Evolutionary conservation across 1,140 invertebrate species (phyloP).

Genomic region (Ceratosolen solmsi): DNA sequence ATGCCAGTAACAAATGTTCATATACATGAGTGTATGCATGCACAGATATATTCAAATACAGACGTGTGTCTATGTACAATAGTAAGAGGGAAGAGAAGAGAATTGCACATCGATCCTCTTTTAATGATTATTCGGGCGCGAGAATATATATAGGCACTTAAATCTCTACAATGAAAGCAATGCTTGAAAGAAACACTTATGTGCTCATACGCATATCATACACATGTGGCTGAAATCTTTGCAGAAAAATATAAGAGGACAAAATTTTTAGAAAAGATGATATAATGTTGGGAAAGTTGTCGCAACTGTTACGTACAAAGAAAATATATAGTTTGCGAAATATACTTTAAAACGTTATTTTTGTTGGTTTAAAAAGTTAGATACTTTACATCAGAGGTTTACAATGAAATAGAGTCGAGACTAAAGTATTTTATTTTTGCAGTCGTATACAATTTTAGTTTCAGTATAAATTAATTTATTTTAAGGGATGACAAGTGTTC

Average conservation of each 20-base stretch:
- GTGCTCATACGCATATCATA: not conserved
- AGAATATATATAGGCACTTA: conserved; percentile 23
- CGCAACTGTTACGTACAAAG: not conserved
- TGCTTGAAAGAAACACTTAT: conserved; percentile 7
- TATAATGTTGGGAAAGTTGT: not conserved
- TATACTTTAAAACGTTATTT: conserved; percentile 9
- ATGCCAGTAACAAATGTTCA: not conserved
- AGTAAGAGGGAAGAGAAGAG: not conserved
- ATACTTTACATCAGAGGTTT: conserved; percentile 7
- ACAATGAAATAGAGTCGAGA: too few species aligned
- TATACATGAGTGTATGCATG: not conserved
- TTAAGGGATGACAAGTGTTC: not conserved
- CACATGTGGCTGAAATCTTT: not conserved
- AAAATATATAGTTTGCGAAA: not conserved
- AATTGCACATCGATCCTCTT: conserved; percentile 33
- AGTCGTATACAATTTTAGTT: not conserved
- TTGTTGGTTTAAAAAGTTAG: conserved; percentile 3
- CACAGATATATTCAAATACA: not conserved
- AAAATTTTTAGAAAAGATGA: conserved; percentile 7
- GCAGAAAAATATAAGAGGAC: not conserved
- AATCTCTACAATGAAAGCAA: conserved; percentile 21
- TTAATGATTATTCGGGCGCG: conserved; percentile 39
- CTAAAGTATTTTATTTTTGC: not conserved
- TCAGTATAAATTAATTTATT: not conserved
- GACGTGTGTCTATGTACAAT: not conserved